A percentile compares a stretch with the other conserved stretches of the same genome.
Evolutionary conservation across 2,797 vertebrate species (phyloP).

Genomic region (Lepus oiostolus): DNA sequence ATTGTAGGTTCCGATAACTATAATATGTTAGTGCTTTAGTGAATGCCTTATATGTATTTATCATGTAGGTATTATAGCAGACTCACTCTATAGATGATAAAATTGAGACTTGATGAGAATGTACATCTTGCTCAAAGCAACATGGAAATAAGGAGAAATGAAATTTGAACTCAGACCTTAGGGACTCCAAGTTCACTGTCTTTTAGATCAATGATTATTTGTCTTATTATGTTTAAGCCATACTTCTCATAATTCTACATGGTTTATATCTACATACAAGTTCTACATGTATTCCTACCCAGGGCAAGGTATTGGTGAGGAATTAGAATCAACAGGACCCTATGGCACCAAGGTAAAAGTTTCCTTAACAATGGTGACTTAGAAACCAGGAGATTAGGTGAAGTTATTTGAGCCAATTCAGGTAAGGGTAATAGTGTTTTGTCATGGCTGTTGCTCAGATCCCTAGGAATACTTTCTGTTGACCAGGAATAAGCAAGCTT

Average conservation of each 20-base stretch:
- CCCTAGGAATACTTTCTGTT: slow-evolving; percentile 21
- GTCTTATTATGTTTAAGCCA: background rate
- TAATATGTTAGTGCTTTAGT: background rate
- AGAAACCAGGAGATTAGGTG: background rate
- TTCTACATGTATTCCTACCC: background rate
- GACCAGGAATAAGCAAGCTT: slow-evolving; percentile 27
- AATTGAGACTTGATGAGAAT: slow-evolving; percentile 33
- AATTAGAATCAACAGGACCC: background rate
- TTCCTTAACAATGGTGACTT: background rate
- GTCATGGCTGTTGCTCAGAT: background rate
- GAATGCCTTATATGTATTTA: background rate
- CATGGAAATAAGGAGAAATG: background rate
- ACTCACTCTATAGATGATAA: background rate
- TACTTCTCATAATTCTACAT: background rate
- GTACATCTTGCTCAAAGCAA: background rate
- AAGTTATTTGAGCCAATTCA: slow-evolving; percentile 11
- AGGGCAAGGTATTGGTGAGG: background rate
- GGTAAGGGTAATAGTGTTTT: slow-evolving; percentile 23
- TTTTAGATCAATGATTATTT: slow-evolving; percentile 19
- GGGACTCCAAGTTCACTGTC: slow-evolving; percentile 25
- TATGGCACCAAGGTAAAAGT: background rate
- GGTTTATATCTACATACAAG: background rate
- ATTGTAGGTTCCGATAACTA: background rate
- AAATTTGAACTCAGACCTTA: slow-evolving; percentile 41
- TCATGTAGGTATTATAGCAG: slow-evolving; percentile 2